These are phyloP conservation scores for Bovichtus variegatus DNA, from an alignment of 2,797 vertebrate species.

Conservation along the genomic window DNA sequence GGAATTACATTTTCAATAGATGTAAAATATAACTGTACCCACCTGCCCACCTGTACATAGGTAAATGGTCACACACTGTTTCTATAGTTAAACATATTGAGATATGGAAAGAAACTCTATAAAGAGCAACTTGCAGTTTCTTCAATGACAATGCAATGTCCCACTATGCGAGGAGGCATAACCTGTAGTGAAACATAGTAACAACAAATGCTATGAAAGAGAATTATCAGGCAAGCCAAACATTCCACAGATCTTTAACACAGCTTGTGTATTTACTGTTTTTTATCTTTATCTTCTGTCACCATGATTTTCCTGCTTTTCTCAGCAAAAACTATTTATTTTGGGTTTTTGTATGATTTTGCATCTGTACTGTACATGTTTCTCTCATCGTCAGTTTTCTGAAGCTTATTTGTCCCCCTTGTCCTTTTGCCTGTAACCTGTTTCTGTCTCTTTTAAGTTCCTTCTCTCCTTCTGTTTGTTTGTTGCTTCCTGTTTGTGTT, in stretches of 20 bases:
- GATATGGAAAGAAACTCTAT: not conserved
- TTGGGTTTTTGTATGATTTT: constrained; percentile 43
- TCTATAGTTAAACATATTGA: not conserved
- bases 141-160: not conserved
- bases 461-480: constrained; percentile 48
- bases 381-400: constrained; percentile 28
- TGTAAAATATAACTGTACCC: too few species aligned
- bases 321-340: constrained; percentile 28
- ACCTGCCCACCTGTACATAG: constrained; percentile 5
- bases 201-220: not conserved
- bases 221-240: not conserved
- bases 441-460: constrained; percentile 55
- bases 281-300: constrained; percentile 6
- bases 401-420: constrained; percentile 10
- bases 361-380: constrained; percentile 26
- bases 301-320: constrained; percentile 17
- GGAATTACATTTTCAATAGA: not conserved
- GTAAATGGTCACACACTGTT: not conserved
- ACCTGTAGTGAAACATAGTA: not conserved
- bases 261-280: not conserved
- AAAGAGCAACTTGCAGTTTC: not conserved
- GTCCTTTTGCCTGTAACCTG: constrained; percentile 60
- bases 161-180: too few species aligned
- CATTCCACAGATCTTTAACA: not conserved
- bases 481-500: constrained; percentile 77